Conservation (phyloP, 2,113 vertebrate species). For the Genyomyrus donnyi region DNA sequence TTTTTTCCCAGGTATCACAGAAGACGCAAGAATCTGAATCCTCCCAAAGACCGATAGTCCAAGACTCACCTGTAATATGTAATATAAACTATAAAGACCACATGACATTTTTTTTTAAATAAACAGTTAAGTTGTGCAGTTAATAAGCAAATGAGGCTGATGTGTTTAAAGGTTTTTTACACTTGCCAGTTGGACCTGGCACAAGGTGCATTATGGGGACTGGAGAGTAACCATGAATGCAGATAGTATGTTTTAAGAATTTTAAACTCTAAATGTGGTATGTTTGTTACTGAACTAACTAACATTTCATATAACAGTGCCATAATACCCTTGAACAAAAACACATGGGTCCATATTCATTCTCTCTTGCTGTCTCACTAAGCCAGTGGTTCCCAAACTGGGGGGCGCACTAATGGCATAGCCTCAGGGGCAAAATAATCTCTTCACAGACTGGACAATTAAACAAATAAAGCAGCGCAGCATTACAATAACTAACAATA, state of each 20-base stretch:
- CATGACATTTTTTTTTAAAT: neutral
- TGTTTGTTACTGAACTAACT: neutral
- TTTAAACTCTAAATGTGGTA: neutral
- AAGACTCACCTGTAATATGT: neutral
- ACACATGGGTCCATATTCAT: neutral
- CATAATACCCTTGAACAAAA: neutral
- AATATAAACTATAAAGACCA: neutral
- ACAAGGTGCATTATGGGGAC: neutral
- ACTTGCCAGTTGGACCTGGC: neutral
- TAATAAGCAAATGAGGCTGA: neutral
- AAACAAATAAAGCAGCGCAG: too few relatives aligned
- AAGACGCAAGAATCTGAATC: slow-evolving; percentile 37
- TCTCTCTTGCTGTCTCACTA: neutral
- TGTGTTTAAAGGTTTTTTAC: neutral
- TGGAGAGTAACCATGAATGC: neutral
- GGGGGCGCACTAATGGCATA: too few relatives aligned
- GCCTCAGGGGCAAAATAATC: too few relatives aligned
- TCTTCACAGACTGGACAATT: too few relatives aligned
- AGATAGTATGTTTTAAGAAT: neutral
- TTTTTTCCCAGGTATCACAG: slow-evolving; percentile 43
- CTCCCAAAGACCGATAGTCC: slow-evolving; percentile 42
- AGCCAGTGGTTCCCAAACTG: too few relatives aligned
- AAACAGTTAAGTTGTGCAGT: neutral
- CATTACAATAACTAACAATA: too few relatives aligned
- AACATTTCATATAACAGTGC: neutral